These are phyloP conservation scores for Hemiscyllium ocellatum DNA, from an alignment of 2,113 vertebrate genomes.

Conservation along the genomic window DNA sequence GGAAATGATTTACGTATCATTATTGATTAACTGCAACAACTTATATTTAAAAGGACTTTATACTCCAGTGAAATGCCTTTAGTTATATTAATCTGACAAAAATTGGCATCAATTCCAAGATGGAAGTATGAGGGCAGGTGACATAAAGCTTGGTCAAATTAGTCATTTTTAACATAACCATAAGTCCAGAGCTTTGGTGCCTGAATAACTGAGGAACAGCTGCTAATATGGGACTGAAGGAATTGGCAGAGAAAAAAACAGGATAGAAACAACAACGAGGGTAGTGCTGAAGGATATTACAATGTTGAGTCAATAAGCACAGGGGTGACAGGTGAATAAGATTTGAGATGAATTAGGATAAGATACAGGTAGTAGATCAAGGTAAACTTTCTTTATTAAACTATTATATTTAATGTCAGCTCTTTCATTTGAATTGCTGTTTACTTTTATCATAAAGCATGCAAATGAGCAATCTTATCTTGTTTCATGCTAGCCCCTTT, in stretches of 20 bases:
- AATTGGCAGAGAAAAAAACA: background rate
- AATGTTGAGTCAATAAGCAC: background rate
- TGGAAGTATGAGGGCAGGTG: no score
- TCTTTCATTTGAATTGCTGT: background rate
- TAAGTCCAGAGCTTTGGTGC: background rate
- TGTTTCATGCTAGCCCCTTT: background rate
- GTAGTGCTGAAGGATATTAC: background rate
- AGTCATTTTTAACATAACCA: no score
- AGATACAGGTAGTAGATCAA: background rate
- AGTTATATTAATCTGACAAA: no score
- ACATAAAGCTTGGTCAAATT: no score
- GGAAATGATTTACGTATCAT: background rate
- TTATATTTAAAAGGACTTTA: background rate
- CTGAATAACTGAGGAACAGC: background rate
- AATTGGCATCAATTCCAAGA: no score
- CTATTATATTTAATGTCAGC: background rate
- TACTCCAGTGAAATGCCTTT: no score
- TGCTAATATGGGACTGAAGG: background rate
- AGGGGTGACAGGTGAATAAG: no score
- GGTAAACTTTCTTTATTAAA: background rate
- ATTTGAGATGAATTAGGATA: no score
- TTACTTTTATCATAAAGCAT: background rate
- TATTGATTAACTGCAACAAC: background rate
- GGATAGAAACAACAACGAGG: background rate
- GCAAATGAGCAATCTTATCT: background rate